Evolutionary conservation across 1,140 invertebrate genomes (phyloP).

Genomic region (Drosophila asahinai): DNA sequence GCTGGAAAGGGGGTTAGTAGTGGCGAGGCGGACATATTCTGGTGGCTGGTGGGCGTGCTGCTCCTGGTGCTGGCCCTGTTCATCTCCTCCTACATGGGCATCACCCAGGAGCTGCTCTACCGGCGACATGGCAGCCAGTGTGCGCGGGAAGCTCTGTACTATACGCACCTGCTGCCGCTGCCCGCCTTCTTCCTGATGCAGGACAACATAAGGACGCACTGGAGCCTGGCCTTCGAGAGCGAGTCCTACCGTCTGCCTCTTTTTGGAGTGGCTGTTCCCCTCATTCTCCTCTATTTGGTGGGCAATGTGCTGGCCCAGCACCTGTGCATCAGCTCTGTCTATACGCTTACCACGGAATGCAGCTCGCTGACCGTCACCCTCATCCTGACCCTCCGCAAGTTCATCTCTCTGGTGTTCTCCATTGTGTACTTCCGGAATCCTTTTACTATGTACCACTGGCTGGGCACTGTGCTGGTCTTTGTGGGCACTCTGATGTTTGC

Average conservation of each 20-base stretch:
- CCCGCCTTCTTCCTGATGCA: slow-evolving; percentile 84
- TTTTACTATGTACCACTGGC: slow-evolving; percentile 96
- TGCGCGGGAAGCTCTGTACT: slow-evolving; percentile 97
- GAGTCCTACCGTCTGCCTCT: slow-evolving; percentile 84
- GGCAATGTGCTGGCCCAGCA: slow-evolving; percentile 97
- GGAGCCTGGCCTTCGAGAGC: slow-evolving; percentile 42
- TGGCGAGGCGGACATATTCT: slow-evolving; percentile 86
- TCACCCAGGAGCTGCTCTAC: slow-evolving; percentile 97
- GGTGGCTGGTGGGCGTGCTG: slow-evolving; percentile 92
- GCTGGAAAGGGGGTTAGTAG: background rate
- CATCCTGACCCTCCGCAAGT: slow-evolving; percentile 97
- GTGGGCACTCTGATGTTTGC: slow-evolving; percentile 95
- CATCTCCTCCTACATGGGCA: slow-evolving; percentile 97
- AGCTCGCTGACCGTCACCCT: slow-evolving; percentile 97
- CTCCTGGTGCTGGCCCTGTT: slow-evolving; percentile 96
- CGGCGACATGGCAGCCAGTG: slow-evolving; percentile 93
- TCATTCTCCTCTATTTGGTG: slow-evolving; percentile 91
- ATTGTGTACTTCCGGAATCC: slow-evolving; percentile 98
- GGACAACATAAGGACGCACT: slow-evolving; percentile 89
- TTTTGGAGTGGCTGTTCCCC: slow-evolving; percentile 87
- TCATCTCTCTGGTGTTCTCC: slow-evolving; percentile 96
- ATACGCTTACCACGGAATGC: slow-evolving; percentile 97
- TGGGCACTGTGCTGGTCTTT: slow-evolving; percentile 96
- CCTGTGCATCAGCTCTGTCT: slow-evolving; percentile 97
- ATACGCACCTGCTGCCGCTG: slow-evolving; percentile 87